These are phyloP conservation scores for Parotocinclus haroldoi DNA, from an alignment of 2,797 vertebrate genomes.

Conservation along the genomic window DNA sequence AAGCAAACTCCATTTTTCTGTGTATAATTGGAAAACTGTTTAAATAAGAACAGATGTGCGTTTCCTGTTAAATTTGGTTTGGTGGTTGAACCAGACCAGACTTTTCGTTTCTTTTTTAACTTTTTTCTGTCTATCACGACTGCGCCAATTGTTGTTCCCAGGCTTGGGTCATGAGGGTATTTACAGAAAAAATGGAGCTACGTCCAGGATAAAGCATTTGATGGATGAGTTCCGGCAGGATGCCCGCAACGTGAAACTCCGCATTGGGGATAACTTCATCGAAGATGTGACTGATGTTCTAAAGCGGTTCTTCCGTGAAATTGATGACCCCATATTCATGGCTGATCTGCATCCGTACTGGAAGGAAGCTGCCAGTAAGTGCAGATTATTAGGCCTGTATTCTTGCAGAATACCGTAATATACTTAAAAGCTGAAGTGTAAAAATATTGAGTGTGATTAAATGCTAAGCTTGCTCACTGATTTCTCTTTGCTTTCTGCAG, in stretches of 20 bases:
- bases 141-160: constrained; percentile 45
- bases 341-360: constrained; percentile 84
- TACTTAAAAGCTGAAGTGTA: neutral
- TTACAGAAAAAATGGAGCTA: constrained; percentile 94
- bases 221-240: constrained; percentile 94
- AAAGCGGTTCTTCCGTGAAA: constrained; percentile 94
- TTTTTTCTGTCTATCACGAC: no score
- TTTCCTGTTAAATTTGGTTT: no score
- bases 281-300: constrained; percentile 95
- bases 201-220: constrained; percentile 87
- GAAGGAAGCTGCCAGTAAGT: constrained; percentile 85
- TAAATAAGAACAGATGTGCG: no score
- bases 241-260: constrained; percentile 89
- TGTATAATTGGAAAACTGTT: no score
- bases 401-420: neutral
- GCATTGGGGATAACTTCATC: constrained; percentile 93
- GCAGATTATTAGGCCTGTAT: constrained; percentile 2
- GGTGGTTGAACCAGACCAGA: no score
- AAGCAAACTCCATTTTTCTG: no score
- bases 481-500: constrained; percentile 57
- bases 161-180: constrained; percentile 91
- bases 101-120: no score
- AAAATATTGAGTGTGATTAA: neutral
- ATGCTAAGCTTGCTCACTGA: neutral
- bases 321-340: constrained; percentile 90